Percentiles rank a stretch among this genome's conserved stretches.
Evolutionary conservation across 2,888 invertebrate genomes (phyloP).

Genomic region (Caenorhabditis macrosperma): DNA sequence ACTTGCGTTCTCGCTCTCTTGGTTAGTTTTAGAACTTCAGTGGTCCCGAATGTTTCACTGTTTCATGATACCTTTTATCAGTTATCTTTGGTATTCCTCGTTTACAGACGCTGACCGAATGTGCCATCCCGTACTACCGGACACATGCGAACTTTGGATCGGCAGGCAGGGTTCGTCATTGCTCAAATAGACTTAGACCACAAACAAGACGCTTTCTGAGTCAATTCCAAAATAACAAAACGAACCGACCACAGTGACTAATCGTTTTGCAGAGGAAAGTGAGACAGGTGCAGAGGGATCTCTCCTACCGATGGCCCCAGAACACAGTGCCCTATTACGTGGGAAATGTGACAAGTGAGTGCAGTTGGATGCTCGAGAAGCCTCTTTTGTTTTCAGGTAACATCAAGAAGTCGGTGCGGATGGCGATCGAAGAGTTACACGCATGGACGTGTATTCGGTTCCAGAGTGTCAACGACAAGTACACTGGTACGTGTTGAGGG

Average conservation of each 20-base stretch:
- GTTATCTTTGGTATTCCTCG: not conserved
- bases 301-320: slow-evolving; percentile 58
- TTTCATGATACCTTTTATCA: not conserved
- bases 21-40: slow-evolving; percentile 11
- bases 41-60: no score
- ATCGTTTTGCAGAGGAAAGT: slow-evolving; percentile 56
- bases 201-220: slow-evolving; percentile 22
- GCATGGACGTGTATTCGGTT: slow-evolving; percentile 52
- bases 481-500: slow-evolving; percentile 32
- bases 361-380: not conserved
- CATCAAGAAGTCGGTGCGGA: slow-evolving; percentile 45
- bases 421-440: slow-evolving; percentile 49
- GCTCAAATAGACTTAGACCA: slow-evolving; percentile 19
- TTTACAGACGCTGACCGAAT: slow-evolving; percentile 31
- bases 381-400: slow-evolving; percentile 21
- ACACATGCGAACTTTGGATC: slow-evolving; percentile 45
- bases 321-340: slow-evolving; percentile 55
- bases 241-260: slow-evolving; percentile 18
- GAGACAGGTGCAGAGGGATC: slow-evolving; percentile 60
- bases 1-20: slow-evolving; percentile 1
- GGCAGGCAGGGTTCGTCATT: slow-evolving; percentile 48
- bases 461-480: slow-evolving; percentile 17
- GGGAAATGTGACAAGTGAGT: slow-evolving; percentile 55
- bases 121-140: slow-evolving; percentile 48
- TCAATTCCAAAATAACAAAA: slow-evolving; percentile 42